Conservation (phyloP, 2,888 invertebrate genomes). For the Pteria penguin region DNA sequence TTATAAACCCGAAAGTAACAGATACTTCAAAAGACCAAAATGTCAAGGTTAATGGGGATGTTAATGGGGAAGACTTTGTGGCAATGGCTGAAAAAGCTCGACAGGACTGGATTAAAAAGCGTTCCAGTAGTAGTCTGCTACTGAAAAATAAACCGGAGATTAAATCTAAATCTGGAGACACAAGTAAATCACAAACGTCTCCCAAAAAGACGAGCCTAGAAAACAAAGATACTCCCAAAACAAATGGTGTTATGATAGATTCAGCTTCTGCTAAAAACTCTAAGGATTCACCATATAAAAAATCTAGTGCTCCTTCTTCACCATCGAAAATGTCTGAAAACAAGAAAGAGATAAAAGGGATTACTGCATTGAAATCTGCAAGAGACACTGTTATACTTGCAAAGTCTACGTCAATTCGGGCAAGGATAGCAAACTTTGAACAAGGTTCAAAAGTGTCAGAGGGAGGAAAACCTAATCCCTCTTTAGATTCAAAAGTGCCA, state of each 20-base stretch:
- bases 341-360: slow-evolving; percentile 23
- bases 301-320: slow-evolving; percentile 38
- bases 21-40: slow-evolving; percentile 15
- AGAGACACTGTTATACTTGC: slow-evolving; percentile 24
- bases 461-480: slow-evolving; percentile 8
- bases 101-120: slow-evolving; percentile 70
- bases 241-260: slow-evolving; percentile 4
- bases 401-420: slow-evolving; percentile 51
- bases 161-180: slow-evolving; percentile 33
- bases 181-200: slow-evolving; percentile 25
- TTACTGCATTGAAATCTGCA: slow-evolving; percentile 35
- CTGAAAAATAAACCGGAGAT: not conserved
- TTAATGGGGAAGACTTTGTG: slow-evolving; percentile 64
- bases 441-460: slow-evolving; percentile 36
- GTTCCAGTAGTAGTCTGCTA: slow-evolving; percentile 43
- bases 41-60: slow-evolving; percentile 41
- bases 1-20: slow-evolving; percentile 15
- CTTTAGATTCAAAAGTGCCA: slow-evolving; percentile 45
- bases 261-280: slow-evolving; percentile 24
- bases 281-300: slow-evolving; percentile 28
- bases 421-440: slow-evolving; percentile 56
- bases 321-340: not conserved
- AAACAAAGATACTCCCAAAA: slow-evolving; percentile 4
- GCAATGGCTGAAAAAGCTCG: slow-evolving; percentile 74
- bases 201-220: not conserved